phyloP scores from a whole-genome alignment of 2,888 invertebrate genomes.

The Epiblema foenella region DNA sequence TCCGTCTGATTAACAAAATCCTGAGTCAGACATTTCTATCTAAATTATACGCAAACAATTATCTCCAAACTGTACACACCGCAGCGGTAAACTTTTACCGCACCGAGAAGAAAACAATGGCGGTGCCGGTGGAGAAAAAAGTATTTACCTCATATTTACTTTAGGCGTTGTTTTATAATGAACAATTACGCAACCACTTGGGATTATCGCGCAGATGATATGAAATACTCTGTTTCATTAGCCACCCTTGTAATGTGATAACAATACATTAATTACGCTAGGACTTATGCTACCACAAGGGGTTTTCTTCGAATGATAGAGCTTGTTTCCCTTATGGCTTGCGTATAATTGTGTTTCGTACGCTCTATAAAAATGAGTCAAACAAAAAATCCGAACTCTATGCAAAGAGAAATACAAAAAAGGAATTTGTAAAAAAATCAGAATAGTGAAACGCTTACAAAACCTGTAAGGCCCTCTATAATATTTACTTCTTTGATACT shows the following conservation, averaged over 20 bases:
- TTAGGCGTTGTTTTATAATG: neutral
- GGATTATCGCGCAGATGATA: slow-evolving; percentile 58
- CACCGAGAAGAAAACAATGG: slow-evolving; percentile 54
- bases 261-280: slow-evolving; percentile 62
- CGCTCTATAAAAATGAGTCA: no score
- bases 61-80: neutral
- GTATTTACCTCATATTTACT: neutral
- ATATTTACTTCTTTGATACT: no score
- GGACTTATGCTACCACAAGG: slow-evolving; percentile 52
- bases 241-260: slow-evolving; percentile 62
- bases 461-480: no score
- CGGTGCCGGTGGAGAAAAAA: neutral
- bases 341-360: neutral
- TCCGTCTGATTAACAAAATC: neutral
- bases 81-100: slow-evolving; percentile 17
- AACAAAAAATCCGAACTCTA: no score
- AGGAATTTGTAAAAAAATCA: no score
- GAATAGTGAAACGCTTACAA: no score
- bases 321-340: neutral
- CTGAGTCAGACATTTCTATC: slow-evolving; percentile 1
- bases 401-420: no score
- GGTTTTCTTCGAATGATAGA: slow-evolving; percentile 39
- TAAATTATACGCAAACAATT: neutral
- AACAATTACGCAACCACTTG: slow-evolving; percentile 47
- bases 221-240: slow-evolving; percentile 63